phyloP scores from a whole-genome alignment of 2,797 vertebrate species.

The Tokudaia muenninki region DNA sequence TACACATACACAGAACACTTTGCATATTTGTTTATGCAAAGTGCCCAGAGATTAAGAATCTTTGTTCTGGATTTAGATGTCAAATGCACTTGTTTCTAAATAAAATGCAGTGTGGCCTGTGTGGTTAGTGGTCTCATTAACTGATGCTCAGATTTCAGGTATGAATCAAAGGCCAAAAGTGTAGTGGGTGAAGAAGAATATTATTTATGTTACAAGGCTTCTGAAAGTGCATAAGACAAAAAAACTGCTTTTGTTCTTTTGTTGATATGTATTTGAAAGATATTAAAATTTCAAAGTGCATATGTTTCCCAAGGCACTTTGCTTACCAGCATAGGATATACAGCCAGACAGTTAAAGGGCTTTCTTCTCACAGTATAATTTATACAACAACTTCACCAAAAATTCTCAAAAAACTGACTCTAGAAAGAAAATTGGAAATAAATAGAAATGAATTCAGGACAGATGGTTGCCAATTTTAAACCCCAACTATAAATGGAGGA shows the following conservation, averaged over 20 bases:
- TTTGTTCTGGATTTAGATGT: conserved; percentile 52
- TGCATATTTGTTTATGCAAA: neutral
- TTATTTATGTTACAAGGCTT: conserved; percentile 38
- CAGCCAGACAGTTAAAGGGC: conserved; percentile 13
- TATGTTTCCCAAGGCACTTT: conserved; percentile 18
- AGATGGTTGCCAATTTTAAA: conserved; percentile 13
- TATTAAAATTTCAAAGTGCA: conserved; percentile 39
- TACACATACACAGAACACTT: conserved; percentile 21
- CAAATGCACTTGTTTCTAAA: conserved; percentile 46
- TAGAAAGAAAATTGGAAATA: conserved; percentile 26
- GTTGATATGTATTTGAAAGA: conserved; percentile 47
- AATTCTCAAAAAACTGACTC: neutral
- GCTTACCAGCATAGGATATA: neutral
- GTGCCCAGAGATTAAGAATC: neutral
- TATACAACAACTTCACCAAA: neutral
- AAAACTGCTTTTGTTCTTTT: neutral
- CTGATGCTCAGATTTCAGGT: neutral
- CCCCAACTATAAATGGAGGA: neutral
- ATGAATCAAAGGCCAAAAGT: conserved; percentile 30
- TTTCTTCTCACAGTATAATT: neutral
- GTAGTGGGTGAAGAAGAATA: neutral
- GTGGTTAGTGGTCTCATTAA: conserved; percentile 48
- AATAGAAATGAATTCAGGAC: conserved; percentile 13
- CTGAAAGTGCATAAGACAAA: neutral
- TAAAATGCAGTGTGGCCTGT: conserved; percentile 46